Base-by-base conservation (phyloP, 53 echinoderm and acorn worm species). In the Hippasteria phrygiana region DNA sequence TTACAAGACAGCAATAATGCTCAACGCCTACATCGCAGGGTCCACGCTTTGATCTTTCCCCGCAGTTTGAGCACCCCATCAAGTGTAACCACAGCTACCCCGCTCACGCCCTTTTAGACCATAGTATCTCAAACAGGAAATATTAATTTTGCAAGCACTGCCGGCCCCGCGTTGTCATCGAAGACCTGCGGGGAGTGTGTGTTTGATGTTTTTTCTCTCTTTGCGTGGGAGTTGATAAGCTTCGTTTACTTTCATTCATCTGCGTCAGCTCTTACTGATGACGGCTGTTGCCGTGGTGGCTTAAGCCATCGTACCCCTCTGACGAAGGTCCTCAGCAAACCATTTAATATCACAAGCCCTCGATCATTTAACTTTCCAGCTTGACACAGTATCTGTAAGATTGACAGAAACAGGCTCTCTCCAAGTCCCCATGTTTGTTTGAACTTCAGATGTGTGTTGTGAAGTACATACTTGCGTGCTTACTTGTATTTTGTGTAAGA, bases 81-180 rank as follows among this genome's bases (percentile, higher is more conserved):
- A 29, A 76, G 34, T 76, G 76, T 77, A 53, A 77, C 77, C 77
- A 77, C 77, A 77, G 77, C 16, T 54, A 74, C 74, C 10, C 26
- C 33, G 7, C 73, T 40, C 73, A n/a, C 39, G 39, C 42, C n/a
- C n/a, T n/a, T n/a, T n/a, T n/a, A 73, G 35, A 71, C 71, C 71
- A 71, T 35, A 71, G 26, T 55, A 59, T 78, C 26, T 78, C 78
- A 32, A 55, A 78, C 78, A 78, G 78, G 78, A 78, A 78, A 78
- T 78, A 78, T 78, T 78, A 78, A 78, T 78, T 56, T 66, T 53
- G 78, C 34, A 37, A 26, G 40, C 38, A 38, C 55, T 78, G 78
- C 53, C 26, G 40, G 59, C 59, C 76, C 53, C 17, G 34, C 75
- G 51, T 29, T 28, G 76, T 29, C 20, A 4, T 26, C n/a, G 32